Base-by-base conservation (phyloP, 2,113 vertebrate species). In the Carettochelys insculpta region DNA sequence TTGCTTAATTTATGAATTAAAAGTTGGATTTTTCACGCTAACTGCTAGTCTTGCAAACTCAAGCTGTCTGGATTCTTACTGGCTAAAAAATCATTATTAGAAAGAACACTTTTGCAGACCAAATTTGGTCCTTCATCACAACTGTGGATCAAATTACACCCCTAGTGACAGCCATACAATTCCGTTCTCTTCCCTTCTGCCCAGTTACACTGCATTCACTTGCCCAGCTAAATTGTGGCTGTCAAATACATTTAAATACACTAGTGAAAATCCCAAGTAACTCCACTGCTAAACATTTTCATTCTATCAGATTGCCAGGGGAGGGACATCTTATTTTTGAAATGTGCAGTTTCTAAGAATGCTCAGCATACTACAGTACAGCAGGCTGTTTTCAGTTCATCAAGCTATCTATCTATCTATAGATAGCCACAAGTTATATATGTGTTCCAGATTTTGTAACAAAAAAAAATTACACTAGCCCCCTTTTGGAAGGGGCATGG, bases 341-440 rank as follows among this genome's bases (percentile, higher is more conserved):
- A 83, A 50, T 81, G 43, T 86, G 53, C 56, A 53, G 68, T 53
- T 85, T 73, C 81, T 94, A 93, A 92, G 85, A 76, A 54, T 48
- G 53, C 48, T 34, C 65, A 79, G 79, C 65, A 71, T 71, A 58
- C 0, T 0, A n/a, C 54, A 89, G 56, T 75, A 45, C 56, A 4
- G 9, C 34, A 94, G 77, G 73, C 87, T 90, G 82, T 94, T 95
- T 93, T 75, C 80, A 88, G 53, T 93, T 95, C 77, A 87, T 87
- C 89, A 83, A 41, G 1, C 0, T 24, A 53, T 76, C 91, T 50
- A 3, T 88, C n/a, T n/a, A 77, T 88, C 89, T 94, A 73, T 88
- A 77, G 80, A 73, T 88, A 77, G 80, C 87, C 86, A 75, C 86
- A 92, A 56, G 92, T 92, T 84, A 94, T 93, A 77, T 1, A 1